A percentile compares a stretch with the other conserved stretches of the same genome.
Conservation (phyloP, 2,113 vertebrate species). For the western clawed frog (Xenopus tropicalis) region DNA sequence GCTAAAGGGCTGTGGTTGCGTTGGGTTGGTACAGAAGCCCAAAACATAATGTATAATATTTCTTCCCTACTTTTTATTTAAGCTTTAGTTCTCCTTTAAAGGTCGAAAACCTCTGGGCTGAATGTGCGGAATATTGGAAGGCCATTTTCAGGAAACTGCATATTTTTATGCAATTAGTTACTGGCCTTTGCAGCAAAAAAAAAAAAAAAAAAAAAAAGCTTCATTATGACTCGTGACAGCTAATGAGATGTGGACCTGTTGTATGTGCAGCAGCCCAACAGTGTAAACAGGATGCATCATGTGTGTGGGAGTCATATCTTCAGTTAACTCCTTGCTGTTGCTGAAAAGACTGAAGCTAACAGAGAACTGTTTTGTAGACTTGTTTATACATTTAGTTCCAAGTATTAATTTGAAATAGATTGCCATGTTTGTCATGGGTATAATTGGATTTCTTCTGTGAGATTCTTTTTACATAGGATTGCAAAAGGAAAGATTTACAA, state of each 20-base stretch:
- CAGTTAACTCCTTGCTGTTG: conserved; percentile 16
- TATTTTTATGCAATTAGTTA: not conserved
- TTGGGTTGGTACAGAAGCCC: too few relatives aligned
- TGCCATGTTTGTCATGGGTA: too few relatives aligned
- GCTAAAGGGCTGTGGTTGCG: too few relatives aligned
- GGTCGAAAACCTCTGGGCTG: too few relatives aligned
- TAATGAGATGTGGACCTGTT: conserved; percentile 23
- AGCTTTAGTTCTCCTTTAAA: too few relatives aligned
- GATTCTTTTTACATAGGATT: too few relatives aligned
- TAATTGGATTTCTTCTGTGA: too few relatives aligned
- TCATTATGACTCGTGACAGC: conserved; percentile 24
- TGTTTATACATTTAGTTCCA: not conserved
- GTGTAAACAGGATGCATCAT: conserved; percentile 36
- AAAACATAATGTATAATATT: too few relatives aligned
- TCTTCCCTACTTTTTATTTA: too few relatives aligned
- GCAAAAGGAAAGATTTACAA: conserved; percentile 16
- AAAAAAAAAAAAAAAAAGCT: too few relatives aligned
- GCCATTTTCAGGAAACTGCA: not conserved
- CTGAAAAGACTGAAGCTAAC: not conserved
- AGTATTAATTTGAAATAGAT: too few relatives aligned
- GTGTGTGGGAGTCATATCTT: conserved; percentile 36
- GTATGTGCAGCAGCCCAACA: conserved; percentile 27
- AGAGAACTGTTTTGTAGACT: not conserved
- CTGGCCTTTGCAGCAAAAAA: not conserved
- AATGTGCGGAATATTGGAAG: too few relatives aligned